phyloP scores from a whole-genome alignment of 2,113 vertebrate species.

The Lasiurus cinereus region DNA sequence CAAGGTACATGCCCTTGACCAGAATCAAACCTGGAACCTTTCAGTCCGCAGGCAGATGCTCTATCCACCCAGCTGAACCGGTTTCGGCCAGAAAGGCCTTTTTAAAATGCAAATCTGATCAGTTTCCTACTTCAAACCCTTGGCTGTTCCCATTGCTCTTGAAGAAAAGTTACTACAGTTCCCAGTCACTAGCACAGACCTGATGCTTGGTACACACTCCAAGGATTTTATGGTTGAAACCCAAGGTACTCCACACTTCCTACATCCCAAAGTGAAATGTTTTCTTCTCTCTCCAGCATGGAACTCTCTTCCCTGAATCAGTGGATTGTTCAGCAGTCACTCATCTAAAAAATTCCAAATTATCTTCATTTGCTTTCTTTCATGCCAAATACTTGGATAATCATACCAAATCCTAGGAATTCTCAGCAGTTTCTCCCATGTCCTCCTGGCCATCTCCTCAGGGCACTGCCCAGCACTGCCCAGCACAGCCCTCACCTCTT shows the following conservation, averaged over 20 bases:
- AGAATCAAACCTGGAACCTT: too few relatives aligned
- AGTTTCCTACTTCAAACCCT: background rate
- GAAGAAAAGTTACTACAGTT: background rate
- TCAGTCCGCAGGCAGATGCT: too few relatives aligned
- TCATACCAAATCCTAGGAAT: background rate
- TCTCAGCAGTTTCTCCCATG: background rate
- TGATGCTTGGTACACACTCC: background rate
- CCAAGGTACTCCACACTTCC: background rate
- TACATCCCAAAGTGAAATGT: background rate
- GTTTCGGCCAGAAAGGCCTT: background rate
- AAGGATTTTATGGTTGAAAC: background rate
- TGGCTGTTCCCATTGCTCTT: background rate
- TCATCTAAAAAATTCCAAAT: background rate
- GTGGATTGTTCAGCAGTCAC: background rate
- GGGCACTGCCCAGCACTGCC: background rate
- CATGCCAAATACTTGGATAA: background rate
- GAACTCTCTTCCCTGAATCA: background rate
- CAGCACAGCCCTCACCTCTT: background rate
- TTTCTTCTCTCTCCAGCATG: background rate
- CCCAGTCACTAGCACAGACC: background rate
- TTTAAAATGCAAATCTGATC: background rate
- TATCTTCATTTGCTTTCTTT: background rate
- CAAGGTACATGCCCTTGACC: too few relatives aligned
- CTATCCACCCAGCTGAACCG: too few relatives aligned
- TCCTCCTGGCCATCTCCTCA: fast-evolving